A percentile compares a stretch with the other conserved stretches of the same genome.
Conservation (phyloP, 2,797 vertebrate species). For the Mareca penelope region DNA sequence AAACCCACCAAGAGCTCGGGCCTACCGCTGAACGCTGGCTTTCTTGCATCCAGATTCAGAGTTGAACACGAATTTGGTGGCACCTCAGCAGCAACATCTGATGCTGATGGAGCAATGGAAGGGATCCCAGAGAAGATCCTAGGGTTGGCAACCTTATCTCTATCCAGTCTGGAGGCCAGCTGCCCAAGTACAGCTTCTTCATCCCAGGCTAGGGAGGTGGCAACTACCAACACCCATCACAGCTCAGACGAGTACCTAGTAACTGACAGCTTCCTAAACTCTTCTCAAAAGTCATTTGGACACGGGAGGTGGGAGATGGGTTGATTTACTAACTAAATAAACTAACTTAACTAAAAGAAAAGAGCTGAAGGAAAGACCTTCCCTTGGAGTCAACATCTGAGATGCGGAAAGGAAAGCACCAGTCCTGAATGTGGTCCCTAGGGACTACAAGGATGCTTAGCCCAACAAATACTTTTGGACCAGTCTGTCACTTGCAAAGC, state of each 20-base stretch:
- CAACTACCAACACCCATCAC: neutral
- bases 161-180: neutral
- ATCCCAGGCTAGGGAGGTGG: neutral
- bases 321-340: neutral
- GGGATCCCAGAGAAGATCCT: neutral
- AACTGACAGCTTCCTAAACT: neutral
- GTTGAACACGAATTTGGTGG: neutral
- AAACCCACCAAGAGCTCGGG: neutral
- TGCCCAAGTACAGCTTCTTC: neutral
- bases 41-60: neutral
- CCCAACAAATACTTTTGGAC: neutral
- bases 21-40: neutral
- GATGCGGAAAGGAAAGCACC: neutral
- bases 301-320: neutral
- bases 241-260: neutral
- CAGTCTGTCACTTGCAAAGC: neutral
- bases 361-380: neutral
- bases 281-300: neutral
- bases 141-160: neutral
- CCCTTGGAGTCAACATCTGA: neutral
- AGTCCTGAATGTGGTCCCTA: neutral
- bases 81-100: neutral
- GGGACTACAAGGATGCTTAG: neutral
- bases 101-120: neutral
- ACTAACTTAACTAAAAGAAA: neutral